Base-by-base conservation (phyloP, 2,113 vertebrate genomes). In the Seriola dumerili region DNA sequence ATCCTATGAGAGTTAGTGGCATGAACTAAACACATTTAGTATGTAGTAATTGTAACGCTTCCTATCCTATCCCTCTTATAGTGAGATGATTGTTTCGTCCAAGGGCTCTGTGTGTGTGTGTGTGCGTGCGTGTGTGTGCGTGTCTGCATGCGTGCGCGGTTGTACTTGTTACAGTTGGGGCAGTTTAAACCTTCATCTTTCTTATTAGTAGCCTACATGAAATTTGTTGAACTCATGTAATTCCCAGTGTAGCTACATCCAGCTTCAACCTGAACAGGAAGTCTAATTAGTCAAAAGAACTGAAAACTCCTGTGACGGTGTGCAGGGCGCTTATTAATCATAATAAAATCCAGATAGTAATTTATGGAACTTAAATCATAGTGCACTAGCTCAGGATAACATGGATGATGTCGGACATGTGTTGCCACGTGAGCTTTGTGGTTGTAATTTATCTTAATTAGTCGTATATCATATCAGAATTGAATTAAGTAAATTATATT, bases 201-300 rank as follows among this genome's bases (percentile, higher is more conserved):
- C 23, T 81, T 36, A 50, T 75, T 44, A 62, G 12, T 34, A n/a
- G 38, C 38, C 38, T 38, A 8, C 36, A 34, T 36, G n/a, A 44
- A 23, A 25, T 65, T 55, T 63, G 57, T 9, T 48, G 65, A 70
- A 48, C 58, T 57, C 46, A 14, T 7, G 5, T 67, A 25, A 36
- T 64, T 64, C 34, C 29, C 58, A 23, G 12, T 8, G 29, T 3
- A 16, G 58, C 32, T 29, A 32, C 46, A 52, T 2, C 34, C 58
- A 34, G 17, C 8, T 4, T 36, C 8, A 23, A 8, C 36, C 23
- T 38, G 42, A 68, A 5, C 54, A 55, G 25, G 25, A 69, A 46
- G 48, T n/a, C 46, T 58, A 34, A 70, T 70, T 54, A 71, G 17
- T 21, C 16, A 14, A 61, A 42, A 42, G 23, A 63, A 64, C n/a